Evolutionary conservation across 2,113 vertebrate genomes (phyloP).

Genomic region (Calonectris borealis): DNA sequence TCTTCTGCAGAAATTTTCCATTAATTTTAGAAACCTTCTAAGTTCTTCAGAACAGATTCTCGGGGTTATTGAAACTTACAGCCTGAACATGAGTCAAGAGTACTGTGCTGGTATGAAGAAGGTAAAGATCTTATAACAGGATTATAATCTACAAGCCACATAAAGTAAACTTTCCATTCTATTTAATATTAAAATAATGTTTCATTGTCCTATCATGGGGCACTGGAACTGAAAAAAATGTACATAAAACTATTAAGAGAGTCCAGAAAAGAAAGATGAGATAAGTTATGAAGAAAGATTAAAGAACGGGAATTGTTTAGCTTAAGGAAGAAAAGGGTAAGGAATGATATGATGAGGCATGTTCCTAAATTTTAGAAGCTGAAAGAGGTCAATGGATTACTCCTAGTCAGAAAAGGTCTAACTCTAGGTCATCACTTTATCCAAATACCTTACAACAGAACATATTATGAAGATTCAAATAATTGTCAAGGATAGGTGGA

Average conservation of each 20-base stretch:
- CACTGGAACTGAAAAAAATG: not conserved
- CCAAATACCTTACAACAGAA: not conserved
- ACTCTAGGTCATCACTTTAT: not conserved
- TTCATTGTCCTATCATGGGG: not conserved
- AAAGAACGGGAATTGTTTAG: not conserved
- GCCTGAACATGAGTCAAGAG: not conserved
- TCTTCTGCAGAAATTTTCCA: not conserved
- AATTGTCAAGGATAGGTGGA: not conserved
- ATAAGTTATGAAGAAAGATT: not conserved
- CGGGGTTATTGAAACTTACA: not conserved
- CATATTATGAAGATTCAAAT: not conserved
- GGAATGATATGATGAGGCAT: too few relatives aligned
- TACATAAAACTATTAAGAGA: not conserved
- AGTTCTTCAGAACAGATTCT: not conserved
- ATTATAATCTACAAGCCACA: not conserved
- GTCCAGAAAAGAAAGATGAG: not conserved
- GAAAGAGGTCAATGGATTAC: not conserved
- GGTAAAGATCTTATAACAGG: not conserved
- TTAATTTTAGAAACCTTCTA: not conserved
- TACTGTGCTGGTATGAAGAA: not conserved
- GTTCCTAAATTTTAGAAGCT: not conserved
- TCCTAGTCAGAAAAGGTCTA: not conserved
- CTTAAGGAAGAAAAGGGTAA: not conserved
- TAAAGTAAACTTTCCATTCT: not conserved
- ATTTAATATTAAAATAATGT: not conserved